Conservation (phyloP, 2,888 invertebrate genomes). For the Andrena praecox region DNA sequence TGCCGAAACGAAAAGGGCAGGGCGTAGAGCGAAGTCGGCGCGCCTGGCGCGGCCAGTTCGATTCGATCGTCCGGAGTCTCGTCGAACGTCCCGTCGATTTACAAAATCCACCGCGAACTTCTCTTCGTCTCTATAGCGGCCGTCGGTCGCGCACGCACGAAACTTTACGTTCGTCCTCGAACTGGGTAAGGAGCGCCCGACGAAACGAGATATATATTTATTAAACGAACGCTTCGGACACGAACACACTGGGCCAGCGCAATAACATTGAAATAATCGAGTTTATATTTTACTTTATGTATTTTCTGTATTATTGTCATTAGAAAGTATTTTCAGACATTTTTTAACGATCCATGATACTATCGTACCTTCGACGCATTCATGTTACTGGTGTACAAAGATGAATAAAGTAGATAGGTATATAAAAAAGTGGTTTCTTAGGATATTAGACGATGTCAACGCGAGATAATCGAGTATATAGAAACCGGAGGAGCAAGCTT, state of each 20-base stretch:
- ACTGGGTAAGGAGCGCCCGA: conserved; percentile 19
- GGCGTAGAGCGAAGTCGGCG: not conserved
- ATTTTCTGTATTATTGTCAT: conserved; percentile 48
- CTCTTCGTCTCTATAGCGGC: conserved; percentile 20
- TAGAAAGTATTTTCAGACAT: conserved; percentile 50
- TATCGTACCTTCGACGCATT: conserved; percentile 56
- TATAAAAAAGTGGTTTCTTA: conserved; percentile 58
- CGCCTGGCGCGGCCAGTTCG: conserved; percentile 1
- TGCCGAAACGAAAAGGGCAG: conserved; percentile 14
- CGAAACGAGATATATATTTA: conserved; percentile 44
- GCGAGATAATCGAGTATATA: conserved; percentile 43
- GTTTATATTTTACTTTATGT: conserved; percentile 56
- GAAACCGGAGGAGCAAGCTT: conserved; percentile 43
- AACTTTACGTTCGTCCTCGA: conserved; percentile 13
- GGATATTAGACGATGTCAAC: conserved; percentile 40
- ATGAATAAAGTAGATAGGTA: conserved; percentile 59
- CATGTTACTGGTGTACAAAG: conserved; percentile 66
- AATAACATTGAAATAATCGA: conserved; percentile 58
- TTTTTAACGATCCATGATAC: conserved; percentile 50
- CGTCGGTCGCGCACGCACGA: conserved; percentile 4
- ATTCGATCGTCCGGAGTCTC: conserved; percentile 21
- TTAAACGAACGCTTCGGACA: conserved; percentile 41
- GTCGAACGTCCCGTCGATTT: conserved; percentile 17
- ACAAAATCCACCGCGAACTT: conserved; percentile 3
- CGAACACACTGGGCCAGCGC: conserved; percentile 56